These are phyloP conservation scores for Calcarius lapponicus DNA, from an alignment of 2,797 vertebrate species.

Conservation along the genomic window DNA sequence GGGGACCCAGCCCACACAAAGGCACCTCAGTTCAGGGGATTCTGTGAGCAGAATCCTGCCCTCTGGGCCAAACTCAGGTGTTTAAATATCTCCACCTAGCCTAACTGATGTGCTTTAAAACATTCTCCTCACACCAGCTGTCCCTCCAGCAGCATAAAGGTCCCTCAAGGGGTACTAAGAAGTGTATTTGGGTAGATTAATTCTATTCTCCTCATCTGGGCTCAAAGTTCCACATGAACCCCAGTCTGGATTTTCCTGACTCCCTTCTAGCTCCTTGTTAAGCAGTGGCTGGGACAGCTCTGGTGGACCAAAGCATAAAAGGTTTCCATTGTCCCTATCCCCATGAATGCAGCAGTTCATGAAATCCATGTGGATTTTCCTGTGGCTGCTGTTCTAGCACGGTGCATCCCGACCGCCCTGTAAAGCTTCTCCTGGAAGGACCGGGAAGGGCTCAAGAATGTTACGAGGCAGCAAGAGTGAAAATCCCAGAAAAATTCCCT, in stretches of 20 bases:
- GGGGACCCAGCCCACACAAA: neutral
- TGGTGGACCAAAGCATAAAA: neutral
- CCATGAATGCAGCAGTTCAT: neutral
- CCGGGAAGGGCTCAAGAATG: neutral
- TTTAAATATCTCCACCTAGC: neutral
- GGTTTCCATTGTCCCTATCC: neutral
- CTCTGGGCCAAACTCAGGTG: neutral
- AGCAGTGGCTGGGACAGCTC: neutral
- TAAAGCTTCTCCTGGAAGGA: constrained; percentile 13
- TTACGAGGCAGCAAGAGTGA: neutral
- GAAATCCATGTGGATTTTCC: neutral
- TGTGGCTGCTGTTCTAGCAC: fast-evolving
- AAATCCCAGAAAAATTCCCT: constrained; percentile 10
- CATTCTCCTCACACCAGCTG: neutral
- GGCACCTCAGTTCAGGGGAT: neutral
- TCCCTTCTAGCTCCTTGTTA: neutral
- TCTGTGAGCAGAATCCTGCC: neutral
- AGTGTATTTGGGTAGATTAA: neutral
- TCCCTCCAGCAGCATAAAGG: neutral
- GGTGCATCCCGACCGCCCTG: neutral
- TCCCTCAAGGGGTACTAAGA: neutral
- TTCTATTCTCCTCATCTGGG: neutral
- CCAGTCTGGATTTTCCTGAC: neutral
- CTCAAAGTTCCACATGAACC: neutral
- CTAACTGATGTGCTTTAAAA: neutral